These are phyloP conservation scores for Leuciscus idus DNA, from an alignment of 2,113 vertebrate genomes.

Conservation along the genomic window DNA sequence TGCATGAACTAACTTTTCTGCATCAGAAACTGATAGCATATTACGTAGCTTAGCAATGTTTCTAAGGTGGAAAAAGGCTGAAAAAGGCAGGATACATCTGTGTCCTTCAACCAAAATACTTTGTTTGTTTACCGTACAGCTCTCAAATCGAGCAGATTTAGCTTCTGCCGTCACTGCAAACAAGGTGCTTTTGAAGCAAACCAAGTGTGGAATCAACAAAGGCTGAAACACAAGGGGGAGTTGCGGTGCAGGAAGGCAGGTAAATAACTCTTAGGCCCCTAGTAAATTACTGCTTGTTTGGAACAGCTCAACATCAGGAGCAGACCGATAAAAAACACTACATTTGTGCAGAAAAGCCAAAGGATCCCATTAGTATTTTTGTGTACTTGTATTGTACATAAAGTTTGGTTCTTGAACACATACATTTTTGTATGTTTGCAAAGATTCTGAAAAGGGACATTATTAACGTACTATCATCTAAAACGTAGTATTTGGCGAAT, in stretches of 20 bases:
- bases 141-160: slow-evolving; percentile 19
- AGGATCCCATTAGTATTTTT: not conserved
- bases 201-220: slow-evolving; percentile 34
- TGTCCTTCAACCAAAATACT: slow-evolving; percentile 15
- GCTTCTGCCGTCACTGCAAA: slow-evolving; percentile 15
- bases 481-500: not conserved
- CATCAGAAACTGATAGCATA: too few relatives aligned
- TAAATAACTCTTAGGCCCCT: slow-evolving; percentile 41
- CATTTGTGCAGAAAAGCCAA: not conserved
- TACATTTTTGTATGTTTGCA: too few relatives aligned
- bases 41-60: too few relatives aligned
- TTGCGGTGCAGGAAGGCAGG: slow-evolving; percentile 3
- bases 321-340: not conserved
- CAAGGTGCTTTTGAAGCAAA: slow-evolving; percentile 30
- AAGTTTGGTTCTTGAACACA: too few relatives aligned
- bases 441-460: too few relatives aligned
- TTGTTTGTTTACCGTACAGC: slow-evolving; percentile 30
- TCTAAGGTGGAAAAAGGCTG: too few relatives aligned
- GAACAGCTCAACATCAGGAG: slow-evolving; percentile 15
- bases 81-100: too few relatives aligned
- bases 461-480: too few relatives aligned
- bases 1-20: too few relatives aligned
- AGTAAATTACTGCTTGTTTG: slow-evolving; percentile 23
- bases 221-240: slow-evolving; percentile 10
- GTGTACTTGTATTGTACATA: not conserved